Conservation (phyloP, 2,888 invertebrate genomes). For the Pyrgus malvae region DNA sequence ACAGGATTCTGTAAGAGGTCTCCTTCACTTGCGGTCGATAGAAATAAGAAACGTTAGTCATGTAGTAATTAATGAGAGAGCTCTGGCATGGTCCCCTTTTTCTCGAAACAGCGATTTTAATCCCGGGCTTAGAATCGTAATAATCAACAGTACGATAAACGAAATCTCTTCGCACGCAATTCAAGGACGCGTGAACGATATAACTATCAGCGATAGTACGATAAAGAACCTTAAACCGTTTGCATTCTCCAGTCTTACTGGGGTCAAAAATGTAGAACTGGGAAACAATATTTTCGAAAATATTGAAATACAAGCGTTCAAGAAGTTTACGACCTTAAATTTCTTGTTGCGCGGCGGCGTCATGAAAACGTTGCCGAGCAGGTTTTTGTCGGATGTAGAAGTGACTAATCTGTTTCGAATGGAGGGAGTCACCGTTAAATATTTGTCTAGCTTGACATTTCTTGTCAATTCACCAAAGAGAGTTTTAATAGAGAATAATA, state of each 20-base stretch:
- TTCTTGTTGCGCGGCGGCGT: conserved; percentile 84
- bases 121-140: conserved; percentile 76
- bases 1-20: conserved; percentile 80
- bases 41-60: conserved; percentile 83
- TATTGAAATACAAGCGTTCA: conserved; percentile 88
- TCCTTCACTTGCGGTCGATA: conserved; percentile 84
- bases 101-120: conserved; percentile 85
- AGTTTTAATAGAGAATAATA: conserved; percentile 83
- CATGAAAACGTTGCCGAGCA: conserved; percentile 84
- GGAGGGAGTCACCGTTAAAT: conserved; percentile 84
- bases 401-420: conserved; percentile 85
- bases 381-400: conserved; percentile 88
- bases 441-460: conserved; percentile 86
- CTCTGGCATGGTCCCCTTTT: conserved; percentile 82
- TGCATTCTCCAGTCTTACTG: conserved; percentile 87
- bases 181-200: conserved; percentile 86
- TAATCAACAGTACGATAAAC: conserved; percentile 75
- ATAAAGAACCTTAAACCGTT: conserved; percentile 85
- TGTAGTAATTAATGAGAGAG: conserved; percentile 83
- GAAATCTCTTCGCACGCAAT: conserved; percentile 84
- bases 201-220: conserved; percentile 83
- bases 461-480: conserved; percentile 83
- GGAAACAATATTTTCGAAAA: conserved; percentile 81
- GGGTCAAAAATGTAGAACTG: conserved; percentile 84
- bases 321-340: conserved; percentile 87